Conservation (phyloP, 1,140 invertebrate genomes). For the Physella acuta region DNA sequence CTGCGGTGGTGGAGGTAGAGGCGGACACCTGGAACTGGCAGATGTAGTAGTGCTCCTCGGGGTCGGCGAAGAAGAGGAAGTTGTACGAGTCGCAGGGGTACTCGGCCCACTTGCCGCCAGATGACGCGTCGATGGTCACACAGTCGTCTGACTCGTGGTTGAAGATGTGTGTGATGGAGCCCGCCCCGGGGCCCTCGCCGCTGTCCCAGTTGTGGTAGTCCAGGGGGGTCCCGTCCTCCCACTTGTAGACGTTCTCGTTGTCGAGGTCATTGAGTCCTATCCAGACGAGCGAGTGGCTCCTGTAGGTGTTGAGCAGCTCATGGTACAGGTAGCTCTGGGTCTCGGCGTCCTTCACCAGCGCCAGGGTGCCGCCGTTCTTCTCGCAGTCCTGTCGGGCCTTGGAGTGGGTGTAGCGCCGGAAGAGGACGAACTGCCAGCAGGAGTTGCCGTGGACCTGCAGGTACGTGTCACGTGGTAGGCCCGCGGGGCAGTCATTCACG, state of each 20-base stretch:
- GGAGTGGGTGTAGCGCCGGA: neutral
- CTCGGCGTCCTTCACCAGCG: neutral
- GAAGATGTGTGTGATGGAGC: neutral
- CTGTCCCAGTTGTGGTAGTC: neutral
- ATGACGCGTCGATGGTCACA: neutral
- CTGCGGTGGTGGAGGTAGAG: neutral
- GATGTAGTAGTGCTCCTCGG: constrained; percentile 14
- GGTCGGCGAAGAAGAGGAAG: neutral
- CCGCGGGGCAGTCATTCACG: neutral
- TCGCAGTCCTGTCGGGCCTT: neutral
- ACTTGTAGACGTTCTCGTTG: constrained; percentile 3
- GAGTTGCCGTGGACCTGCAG: neutral
- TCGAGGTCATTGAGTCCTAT: constrained; percentile 11
- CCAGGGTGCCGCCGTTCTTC: neutral
- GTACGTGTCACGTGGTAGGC: neutral
- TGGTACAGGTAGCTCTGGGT: neutral
- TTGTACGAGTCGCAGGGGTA: neutral
- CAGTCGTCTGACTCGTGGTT: constrained; percentile 7
- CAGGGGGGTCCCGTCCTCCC: neutral
- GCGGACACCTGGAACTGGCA: neutral
- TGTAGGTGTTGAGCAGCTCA: neutral
- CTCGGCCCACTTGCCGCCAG: neutral
- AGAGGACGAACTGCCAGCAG: constrained; percentile 7
- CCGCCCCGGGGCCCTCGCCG: neutral
- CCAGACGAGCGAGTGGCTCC: neutral